These are phyloP conservation scores for Lontra canadensis DNA, from an alignment of 2,113 vertebrate genomes.

Conservation along the genomic window DNA sequence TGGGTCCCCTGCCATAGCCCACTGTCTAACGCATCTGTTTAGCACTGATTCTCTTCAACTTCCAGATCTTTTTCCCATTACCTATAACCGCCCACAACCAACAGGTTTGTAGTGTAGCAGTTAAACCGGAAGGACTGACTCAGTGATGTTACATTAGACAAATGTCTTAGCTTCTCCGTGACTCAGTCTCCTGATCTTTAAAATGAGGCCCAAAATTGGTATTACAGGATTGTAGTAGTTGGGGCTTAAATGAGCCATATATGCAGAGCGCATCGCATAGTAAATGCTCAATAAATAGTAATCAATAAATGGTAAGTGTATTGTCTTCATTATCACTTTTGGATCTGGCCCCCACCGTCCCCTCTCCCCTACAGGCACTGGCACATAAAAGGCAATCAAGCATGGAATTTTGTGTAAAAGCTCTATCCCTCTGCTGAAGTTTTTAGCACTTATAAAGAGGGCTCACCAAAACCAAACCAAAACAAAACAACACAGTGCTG, in stretches of 20 bases:
- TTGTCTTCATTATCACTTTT: neutral
- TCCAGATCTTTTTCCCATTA: neutral
- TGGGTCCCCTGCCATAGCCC: rapidly evolving
- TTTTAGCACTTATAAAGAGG: neutral
- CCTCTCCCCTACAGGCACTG: neutral
- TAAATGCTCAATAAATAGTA: neutral
- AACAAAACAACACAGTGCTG: neutral
- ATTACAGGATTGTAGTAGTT: neutral
- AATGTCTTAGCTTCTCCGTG: neutral
- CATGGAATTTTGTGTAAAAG: neutral
- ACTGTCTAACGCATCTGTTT: neutral
- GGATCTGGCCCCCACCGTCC: neutral
- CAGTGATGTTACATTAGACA: neutral
- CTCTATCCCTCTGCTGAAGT: neutral
- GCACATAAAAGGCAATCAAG: neutral
- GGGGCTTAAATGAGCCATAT: neutral
- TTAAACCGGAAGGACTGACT: neutral
- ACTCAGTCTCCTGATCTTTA: neutral
- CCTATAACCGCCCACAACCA: neutral
- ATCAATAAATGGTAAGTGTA: neutral
- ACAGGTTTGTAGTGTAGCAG: neutral
- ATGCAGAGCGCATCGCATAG: neutral
- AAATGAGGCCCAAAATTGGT: neutral
- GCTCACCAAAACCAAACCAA: neutral
- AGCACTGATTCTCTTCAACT: neutral